Evolutionary conservation across 2,888 invertebrate species (phyloP).

Genomic region (Heliconius aoede): DNA sequence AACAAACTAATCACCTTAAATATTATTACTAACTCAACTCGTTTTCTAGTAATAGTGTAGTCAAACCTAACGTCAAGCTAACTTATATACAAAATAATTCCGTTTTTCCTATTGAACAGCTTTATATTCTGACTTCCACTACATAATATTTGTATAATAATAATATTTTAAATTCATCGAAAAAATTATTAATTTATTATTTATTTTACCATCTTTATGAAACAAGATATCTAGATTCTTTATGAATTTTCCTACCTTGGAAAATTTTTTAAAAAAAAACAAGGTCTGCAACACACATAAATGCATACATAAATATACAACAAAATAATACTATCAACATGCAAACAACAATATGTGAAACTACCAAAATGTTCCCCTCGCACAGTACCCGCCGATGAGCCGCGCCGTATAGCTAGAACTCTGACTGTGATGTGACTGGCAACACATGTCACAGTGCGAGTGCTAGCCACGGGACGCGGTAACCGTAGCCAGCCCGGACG

Average conservation of each 20-base stretch:
- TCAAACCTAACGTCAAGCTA: too few species aligned
- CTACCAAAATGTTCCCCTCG: background rate
- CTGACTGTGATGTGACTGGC: conserved; percentile 95
- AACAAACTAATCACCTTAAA: background rate
- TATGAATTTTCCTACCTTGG: too few species aligned
- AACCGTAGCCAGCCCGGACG: conserved; percentile 20
- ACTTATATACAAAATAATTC: too few species aligned
- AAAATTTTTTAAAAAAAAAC: too few species aligned
- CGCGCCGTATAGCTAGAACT: conserved; percentile 93
- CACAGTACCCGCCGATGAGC: conserved; percentile 1
- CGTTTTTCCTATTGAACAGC: background rate
- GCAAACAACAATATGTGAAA: background rate
- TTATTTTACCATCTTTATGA: too few species aligned
- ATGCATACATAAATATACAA: background rate
- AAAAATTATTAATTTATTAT: too few species aligned
- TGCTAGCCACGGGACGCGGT: conserved; percentile 83
- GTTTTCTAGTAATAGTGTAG: background rate
- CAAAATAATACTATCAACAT: background rate
- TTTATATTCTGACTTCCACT: background rate
- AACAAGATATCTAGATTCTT: too few species aligned
- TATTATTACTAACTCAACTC: too few species aligned
- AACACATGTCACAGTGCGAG: conserved; percentile 93
- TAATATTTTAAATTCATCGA: background rate
- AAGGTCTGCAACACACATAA: conserved; percentile 15
- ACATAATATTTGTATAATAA: background rate